Conservation (phyloP, 2,113 vertebrate species). For the Paradoxurus hermaphroditus region DNA sequence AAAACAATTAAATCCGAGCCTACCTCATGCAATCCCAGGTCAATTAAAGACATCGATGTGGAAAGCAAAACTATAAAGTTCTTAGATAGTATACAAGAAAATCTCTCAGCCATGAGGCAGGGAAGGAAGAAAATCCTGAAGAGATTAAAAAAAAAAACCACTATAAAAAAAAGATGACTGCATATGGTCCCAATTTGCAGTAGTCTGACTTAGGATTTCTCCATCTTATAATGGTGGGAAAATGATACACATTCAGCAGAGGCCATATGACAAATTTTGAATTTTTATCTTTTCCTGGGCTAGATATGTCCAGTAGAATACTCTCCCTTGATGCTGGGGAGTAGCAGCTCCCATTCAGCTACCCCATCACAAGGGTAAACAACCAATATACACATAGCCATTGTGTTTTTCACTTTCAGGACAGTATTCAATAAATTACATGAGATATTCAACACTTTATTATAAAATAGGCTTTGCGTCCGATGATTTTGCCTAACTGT, state of each 20-base stretch:
- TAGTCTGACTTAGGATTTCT: background rate
- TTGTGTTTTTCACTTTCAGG: background rate
- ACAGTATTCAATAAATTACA: background rate
- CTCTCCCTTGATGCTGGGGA: background rate
- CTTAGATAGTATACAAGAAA: background rate
- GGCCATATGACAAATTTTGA: background rate
- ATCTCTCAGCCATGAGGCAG: background rate
- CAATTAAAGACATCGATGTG: background rate
- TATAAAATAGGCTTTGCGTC: background rate
- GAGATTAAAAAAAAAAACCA: background rate
- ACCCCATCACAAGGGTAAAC: background rate
- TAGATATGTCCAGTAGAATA: background rate
- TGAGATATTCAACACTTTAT: background rate
- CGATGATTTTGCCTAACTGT: background rate
- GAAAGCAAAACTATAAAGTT: background rate
- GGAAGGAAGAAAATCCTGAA: background rate
- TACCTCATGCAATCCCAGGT: background rate
- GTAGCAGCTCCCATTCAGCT: background rate
- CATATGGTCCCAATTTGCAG: background rate
- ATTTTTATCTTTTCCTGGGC: background rate
- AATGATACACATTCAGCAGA: background rate
- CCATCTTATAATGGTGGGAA: background rate
- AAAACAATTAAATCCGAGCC: conserved; percentile 6
- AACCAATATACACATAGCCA: background rate
- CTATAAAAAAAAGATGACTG: background rate